phyloP scores from a whole-genome alignment of 2,888 invertebrate species.

The Plemyria rubiginata region DNA sequence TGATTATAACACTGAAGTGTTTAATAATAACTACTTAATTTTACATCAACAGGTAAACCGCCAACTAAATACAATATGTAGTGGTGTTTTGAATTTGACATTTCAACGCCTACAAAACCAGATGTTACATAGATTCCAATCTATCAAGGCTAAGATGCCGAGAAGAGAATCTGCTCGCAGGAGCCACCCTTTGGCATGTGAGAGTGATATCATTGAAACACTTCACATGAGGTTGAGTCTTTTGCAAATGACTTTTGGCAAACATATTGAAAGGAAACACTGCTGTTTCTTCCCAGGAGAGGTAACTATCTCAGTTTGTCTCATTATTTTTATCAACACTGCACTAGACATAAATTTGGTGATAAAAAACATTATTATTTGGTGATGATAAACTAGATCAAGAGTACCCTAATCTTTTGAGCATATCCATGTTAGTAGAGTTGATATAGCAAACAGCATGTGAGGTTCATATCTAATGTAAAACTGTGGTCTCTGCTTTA shows the following conservation, averaged over 20 bases:
- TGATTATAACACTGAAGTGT: conserved; percentile 26
- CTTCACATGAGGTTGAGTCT: conserved; percentile 96
- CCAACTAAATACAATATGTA: conserved; percentile 92
- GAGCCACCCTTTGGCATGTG: conserved; percentile 95
- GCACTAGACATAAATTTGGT: background rate
- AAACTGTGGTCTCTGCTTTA: background rate
- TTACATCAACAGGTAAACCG: conserved; percentile 88
- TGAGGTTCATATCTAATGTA: background rate
- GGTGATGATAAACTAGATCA: background rate
- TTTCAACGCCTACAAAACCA: conserved; percentile 94
- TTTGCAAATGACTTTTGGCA: conserved; percentile 97
- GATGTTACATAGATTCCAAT: conserved; percentile 93
- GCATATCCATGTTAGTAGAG: background rate
- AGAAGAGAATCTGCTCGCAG: conserved; percentile 95
- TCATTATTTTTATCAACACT: background rate
- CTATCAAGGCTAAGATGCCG: conserved; percentile 96
- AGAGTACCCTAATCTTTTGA: background rate
- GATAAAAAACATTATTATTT: too few species aligned
- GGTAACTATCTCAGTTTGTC: conserved; percentile 78
- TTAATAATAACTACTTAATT: conserved; percentile 30
- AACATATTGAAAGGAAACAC: conserved; percentile 96
- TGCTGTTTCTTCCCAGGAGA: conserved; percentile 98
- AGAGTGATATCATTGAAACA: conserved; percentile 97
- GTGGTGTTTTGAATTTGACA: conserved; percentile 91
- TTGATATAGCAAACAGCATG: background rate